Base-by-base conservation (phyloP, 2,797 vertebrate genomes). In the Siniperca obscura region DNA sequence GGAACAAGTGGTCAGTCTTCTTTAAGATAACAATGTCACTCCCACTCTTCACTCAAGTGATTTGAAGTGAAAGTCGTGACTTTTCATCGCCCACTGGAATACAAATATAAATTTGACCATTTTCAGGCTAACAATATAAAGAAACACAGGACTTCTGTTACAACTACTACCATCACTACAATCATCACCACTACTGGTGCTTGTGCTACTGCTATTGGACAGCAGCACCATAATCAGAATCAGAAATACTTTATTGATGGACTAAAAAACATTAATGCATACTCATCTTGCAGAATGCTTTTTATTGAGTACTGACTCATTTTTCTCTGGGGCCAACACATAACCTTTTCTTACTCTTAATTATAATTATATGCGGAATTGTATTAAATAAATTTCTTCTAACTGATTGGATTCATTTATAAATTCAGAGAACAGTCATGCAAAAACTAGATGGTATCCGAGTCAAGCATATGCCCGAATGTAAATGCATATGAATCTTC, bases 401-500 rank as follows among this genome's bases (percentile, higher is more conserved):
- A 22, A 52, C 74, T 61, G 3, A 52, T 11, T 27, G 10, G n/a
- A 62, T 76, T 75, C 1, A 66, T 82, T 48, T 55, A 5, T 74
- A 74, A 74, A 67, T 61, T 56, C n/a, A 64, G 22, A 14, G 30
- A 57, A 73, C 10, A 73, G 50, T 80, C 46, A 34, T 16, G 48
- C 60, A 70, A 40, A 62, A 82, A 74, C 21, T 36, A 73, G 36
- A 57, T 56, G 36, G 25, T 64, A 36, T 75, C 50, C 3, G 22
- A 80, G 76, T 73, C 64, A 36, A 68, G 19, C 27, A 57, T 74
- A 42, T 66, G 55, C n/a, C 25, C 74, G 42, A 40, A 75, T 82
- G 66, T 46, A 53, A 86, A 79, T 82, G 46, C 17, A 55, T 30
- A 53, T 69, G 21, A 65, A 65, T 70, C 40, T 34, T 78, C 17